Conservation (phyloP, 2,113 vertebrate species). For the Xiphophorus couchianus region DNA sequence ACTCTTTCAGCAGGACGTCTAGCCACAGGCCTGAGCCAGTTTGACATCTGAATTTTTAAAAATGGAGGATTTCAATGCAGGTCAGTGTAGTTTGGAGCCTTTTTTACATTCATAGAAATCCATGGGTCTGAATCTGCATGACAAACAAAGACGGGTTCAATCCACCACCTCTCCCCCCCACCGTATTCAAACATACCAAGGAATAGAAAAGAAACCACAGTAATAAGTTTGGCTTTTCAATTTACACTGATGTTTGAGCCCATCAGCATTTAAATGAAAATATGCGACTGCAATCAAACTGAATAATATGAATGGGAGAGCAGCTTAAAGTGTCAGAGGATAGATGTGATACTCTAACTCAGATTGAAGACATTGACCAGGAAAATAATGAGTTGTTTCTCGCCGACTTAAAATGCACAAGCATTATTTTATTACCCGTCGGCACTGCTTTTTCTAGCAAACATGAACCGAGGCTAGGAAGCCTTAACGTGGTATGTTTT, state of each 20-base stretch:
- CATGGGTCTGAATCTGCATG: conserved; percentile 47
- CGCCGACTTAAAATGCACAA: not conserved
- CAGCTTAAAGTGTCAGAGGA: conserved; percentile 28
- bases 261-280: conserved; percentile 83
- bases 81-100: conserved; percentile 63
- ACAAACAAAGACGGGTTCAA: conserved; percentile 57
- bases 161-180: conserved; percentile 16
- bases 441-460: conserved; percentile 34
- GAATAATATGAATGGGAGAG: conserved; percentile 48
- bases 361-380: conserved; percentile 7
- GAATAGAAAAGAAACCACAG: conserved; percentile 9
- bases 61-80: conserved; percentile 46
- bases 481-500: too few relatives aligned
- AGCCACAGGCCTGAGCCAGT: not conserved
- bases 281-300: conserved; percentile 71
- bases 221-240: conserved; percentile 66
- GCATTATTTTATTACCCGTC: conserved; percentile 39
- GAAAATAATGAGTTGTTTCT: not conserved
- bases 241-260: conserved; percentile 58
- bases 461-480: not conserved
- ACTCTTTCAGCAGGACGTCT: conserved; percentile 25
- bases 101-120: conserved; percentile 79
- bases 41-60: conserved; percentile 64
- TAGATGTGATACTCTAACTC: conserved; percentile 18
- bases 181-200: conserved; percentile 41